Conservation (phyloP, 2,888 invertebrate genomes). For the Atrina japonica region DNA sequence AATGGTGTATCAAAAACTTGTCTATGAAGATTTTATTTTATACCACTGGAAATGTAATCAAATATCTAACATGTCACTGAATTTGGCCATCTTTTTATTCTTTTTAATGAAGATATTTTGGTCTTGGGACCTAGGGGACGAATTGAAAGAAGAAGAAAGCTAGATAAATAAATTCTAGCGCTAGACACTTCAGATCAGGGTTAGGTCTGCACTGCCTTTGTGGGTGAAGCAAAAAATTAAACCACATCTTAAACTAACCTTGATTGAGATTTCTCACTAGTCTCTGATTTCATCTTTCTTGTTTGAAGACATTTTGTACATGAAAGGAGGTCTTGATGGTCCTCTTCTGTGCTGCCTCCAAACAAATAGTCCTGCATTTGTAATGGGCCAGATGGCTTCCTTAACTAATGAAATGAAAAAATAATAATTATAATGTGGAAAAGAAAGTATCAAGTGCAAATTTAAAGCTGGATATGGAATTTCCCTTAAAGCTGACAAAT, state of each 20-base stretch:
- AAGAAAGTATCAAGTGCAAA: background rate
- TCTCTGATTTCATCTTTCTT: background rate
- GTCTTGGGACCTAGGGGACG: too few relatives aligned
- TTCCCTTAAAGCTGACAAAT: too few relatives aligned
- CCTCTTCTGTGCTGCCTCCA: constrained; percentile 35
- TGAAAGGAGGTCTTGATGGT: constrained; percentile 38
- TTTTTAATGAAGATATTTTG: too few relatives aligned
- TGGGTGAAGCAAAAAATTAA: background rate
- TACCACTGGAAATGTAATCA: too few relatives aligned
- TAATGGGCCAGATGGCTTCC: constrained; percentile 58
- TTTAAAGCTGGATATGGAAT: too few relatives aligned
- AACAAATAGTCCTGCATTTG: constrained; percentile 53
- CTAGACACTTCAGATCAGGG: too few relatives aligned
- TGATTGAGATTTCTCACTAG: background rate
- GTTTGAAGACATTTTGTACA: constrained; percentile 38
- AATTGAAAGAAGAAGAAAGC: too few relatives aligned
- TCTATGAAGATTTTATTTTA: too few relatives aligned
- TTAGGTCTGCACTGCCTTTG: background rate
- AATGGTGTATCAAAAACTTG: too few relatives aligned
- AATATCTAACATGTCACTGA: too few relatives aligned
- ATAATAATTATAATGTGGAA: background rate
- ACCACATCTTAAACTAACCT: background rate
- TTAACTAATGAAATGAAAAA: constrained; percentile 39
- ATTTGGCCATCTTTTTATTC: too few relatives aligned
- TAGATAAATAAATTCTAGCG: too few relatives aligned